Percentiles rank a stretch among this genome's conserved stretches.
These are phyloP conservation scores for Lordiphosa clarofinis DNA, from an alignment of 1,140 invertebrate species.

Conservation along the genomic window DNA sequence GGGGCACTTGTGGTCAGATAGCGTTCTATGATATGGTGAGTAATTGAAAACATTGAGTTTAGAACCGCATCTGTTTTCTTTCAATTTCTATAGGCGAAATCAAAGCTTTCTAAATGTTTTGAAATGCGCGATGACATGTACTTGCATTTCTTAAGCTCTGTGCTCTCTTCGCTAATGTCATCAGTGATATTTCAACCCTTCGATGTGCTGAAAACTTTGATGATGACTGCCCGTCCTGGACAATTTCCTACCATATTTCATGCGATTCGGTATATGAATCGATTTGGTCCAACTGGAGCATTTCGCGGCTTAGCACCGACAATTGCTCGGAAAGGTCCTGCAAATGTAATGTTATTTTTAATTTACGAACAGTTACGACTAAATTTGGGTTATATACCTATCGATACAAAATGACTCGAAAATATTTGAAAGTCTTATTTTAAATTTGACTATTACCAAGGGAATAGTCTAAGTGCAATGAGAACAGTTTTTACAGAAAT, in stretches of 20 bases:
- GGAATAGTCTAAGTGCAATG: too few species aligned
- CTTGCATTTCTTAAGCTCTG: constrained; percentile 31
- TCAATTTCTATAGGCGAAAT: constrained; percentile 10
- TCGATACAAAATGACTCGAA: not conserved
- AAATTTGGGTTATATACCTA: constrained; percentile 21
- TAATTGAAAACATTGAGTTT: not conserved
- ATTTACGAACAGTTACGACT: constrained; percentile 47
- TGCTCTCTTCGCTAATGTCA: constrained; percentile 27
- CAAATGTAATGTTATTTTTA: constrained; percentile 32
- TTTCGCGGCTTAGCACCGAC: constrained; percentile 34
- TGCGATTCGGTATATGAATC: constrained; percentile 24
- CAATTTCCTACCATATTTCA: constrained; percentile 10
- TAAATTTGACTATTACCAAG: too few species aligned
- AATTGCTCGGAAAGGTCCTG: constrained; percentile 32
- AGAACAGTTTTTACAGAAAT: too few species aligned
- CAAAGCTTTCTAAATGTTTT: constrained; percentile 3
- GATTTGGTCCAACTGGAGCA: constrained; percentile 23
- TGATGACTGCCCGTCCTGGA: constrained; percentile 36
- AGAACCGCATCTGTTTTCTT: not conserved
- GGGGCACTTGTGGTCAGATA: constrained; percentile 97
- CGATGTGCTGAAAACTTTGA: constrained; percentile 42
- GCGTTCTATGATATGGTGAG: constrained; percentile 93
- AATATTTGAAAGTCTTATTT: not conserved
- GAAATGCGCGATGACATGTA: constrained; percentile 12
- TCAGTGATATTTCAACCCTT: constrained; percentile 35